Conservation (phyloP, 2,113 vertebrate genomes). For the Cygnus atratus region DNA sequence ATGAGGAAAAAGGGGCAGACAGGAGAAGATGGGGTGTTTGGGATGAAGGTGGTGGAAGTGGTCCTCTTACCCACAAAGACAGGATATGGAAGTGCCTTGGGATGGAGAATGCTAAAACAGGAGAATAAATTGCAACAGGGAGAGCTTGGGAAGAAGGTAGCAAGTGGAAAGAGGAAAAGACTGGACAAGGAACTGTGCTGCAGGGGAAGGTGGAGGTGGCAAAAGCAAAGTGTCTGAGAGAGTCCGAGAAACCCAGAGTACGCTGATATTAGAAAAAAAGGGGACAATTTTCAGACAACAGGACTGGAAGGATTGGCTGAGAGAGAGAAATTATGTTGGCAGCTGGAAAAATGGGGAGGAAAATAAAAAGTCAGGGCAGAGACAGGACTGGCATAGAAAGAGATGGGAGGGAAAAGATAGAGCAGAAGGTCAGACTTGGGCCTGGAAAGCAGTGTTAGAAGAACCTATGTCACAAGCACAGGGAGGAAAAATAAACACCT, state of each 20-base stretch:
- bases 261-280: rapidly evolving
- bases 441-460: background rate
- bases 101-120: background rate
- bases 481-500: background rate
- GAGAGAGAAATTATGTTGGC: background rate
- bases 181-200: background rate
- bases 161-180: background rate
- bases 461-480: background rate
- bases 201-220: background rate
- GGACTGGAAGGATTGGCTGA: background rate
- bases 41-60: background rate
- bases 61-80: background rate
- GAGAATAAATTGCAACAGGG: background rate
- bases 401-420: background rate
- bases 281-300: background rate
- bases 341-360: background rate
- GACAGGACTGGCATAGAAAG: background rate
- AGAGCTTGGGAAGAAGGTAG: background rate
- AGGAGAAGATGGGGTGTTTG: background rate
- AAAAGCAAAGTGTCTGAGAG: background rate
- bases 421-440: background rate
- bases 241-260: background rate
- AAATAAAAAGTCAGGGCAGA: background rate
- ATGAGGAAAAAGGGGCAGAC: background rate
- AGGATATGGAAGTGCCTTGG: background rate